Base-by-base conservation (phyloP, 2,888 invertebrate species). In the Smittia sp. region DNA sequence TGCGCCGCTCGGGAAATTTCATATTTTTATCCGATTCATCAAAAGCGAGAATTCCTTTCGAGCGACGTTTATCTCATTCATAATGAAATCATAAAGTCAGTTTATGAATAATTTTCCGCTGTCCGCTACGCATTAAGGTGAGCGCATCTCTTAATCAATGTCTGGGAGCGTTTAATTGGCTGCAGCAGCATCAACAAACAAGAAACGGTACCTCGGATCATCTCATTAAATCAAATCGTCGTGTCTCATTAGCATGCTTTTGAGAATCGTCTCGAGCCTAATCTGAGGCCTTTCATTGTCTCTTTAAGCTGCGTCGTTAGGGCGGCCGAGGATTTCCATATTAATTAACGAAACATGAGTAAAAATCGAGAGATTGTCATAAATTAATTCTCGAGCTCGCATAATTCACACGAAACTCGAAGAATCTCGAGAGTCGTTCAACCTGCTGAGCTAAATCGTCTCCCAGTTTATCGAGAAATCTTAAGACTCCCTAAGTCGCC, bases 141-240 rank as follows among this genome's bases (percentile, higher is more conserved):
- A 11, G 24, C 13, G 15, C 46, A 68, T 68, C 32, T 68, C 68
- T 68, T 68, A 68, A 68, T 68, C 68, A 68, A 46, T 25, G 46
- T 52, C 68, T 22, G 46, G 27, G 3, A 62, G 62, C 62, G 24
- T 25, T 68, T 68, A 68, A 68, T 68, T 68, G 68, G 46, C 46
- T 52, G 15, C 68, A 32, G 32, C 32, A 32, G 38, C 41, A 41
- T 46, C 46, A 46, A 41, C 32, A 66, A 32, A 32, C 32, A 32
- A 6, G 32, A 3, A 32, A 32, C 32, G 32, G 32, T 32, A 32
- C 32, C 32, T 32, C 32, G 11, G 39, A 68, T 41, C 46, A 68
- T 46, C 68, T 68, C 68, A 68, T 68, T 68, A 68, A 68, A 68
- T 68, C 68, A 68, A 68, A 68, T 46, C 9, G 32, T 32, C 9